These are phyloP conservation scores for Scomber japonicus DNA, from an alignment of 2,113 vertebrate genomes.

Conservation along the genomic window DNA sequence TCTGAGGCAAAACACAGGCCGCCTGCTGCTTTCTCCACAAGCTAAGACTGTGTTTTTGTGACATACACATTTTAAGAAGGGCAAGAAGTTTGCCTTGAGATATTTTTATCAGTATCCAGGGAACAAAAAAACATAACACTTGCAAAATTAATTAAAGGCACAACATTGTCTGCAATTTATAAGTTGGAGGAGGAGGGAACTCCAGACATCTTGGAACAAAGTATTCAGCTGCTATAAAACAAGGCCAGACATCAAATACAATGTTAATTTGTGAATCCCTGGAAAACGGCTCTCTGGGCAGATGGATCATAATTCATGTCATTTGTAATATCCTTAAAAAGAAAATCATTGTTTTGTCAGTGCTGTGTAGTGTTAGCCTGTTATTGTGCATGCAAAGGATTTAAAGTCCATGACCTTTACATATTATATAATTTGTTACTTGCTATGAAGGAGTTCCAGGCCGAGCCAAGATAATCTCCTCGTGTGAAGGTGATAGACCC, in stretches of 20 bases:
- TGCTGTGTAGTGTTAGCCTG: background rate
- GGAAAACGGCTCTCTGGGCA: conserved; percentile 1
- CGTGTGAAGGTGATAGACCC: conserved; percentile 26
- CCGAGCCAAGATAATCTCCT: conserved; percentile 35
- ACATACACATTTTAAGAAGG: too few relatives aligned
- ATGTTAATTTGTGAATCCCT: too few relatives aligned
- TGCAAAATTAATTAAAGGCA: background rate
- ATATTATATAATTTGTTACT: conserved; percentile 13
- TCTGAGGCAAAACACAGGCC: background rate
- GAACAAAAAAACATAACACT: background rate
- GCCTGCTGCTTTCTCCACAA: conserved; percentile 12
- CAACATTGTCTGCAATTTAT: background rate
- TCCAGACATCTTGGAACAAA: too few relatives aligned
- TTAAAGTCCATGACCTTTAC: background rate
- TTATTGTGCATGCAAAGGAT: background rate
- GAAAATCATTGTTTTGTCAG: background rate
- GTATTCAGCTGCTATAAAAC: too few relatives aligned
- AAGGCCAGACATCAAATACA: too few relatives aligned
- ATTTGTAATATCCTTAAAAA: conserved; percentile 2
- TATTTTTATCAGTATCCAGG: background rate
- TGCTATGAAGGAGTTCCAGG: background rate
- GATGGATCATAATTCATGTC: background rate
- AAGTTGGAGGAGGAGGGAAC: background rate
- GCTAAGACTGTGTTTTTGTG: background rate
- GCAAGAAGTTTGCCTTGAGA: background rate